These are phyloP conservation scores for Radopholus similis DNA, from an alignment of 1,140 invertebrate species.

Conservation along the genomic window DNA sequence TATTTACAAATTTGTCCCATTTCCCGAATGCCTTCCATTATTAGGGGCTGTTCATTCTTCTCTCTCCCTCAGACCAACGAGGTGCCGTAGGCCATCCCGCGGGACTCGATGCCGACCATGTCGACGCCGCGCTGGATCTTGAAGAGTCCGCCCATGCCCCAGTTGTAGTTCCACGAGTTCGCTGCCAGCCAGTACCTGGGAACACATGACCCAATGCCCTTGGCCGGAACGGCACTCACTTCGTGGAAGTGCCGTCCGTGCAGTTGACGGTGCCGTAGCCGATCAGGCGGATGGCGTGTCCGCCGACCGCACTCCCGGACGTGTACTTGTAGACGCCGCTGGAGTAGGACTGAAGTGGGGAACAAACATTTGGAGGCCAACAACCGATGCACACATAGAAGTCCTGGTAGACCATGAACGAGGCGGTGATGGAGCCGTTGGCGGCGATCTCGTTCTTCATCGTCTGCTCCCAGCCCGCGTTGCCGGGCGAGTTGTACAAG, in stretches of 20 bases:
- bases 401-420: slow-evolving; percentile 80
- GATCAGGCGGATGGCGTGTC: background rate
- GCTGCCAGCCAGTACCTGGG: background rate
- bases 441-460: slow-evolving; percentile 70
- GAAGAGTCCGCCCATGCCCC: background rate
- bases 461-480: background rate
- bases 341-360: no score
- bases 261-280: background rate
- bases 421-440: slow-evolving; percentile 83
- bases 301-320: background rate
- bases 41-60: no score
- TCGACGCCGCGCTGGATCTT: background rate
- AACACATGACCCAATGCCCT: no score
- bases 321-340: background rate
- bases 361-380: slow-evolving; percentile 68
- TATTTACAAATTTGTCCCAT: no score
- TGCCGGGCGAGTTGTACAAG: background rate
- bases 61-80: background rate
- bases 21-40: no score
- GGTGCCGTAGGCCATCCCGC: background rate
- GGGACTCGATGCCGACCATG: background rate
- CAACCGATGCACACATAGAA: slow-evolving; percentile 73
- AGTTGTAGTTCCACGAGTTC: slow-evolving; percentile 1
- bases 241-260: background rate
- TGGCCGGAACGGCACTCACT: no score